Evolutionary conservation across 2,797 vertebrate genomes (phyloP), one percentile per base, ranked within the genome.

Genomic region (Myiotriccus ornatus): DNA sequence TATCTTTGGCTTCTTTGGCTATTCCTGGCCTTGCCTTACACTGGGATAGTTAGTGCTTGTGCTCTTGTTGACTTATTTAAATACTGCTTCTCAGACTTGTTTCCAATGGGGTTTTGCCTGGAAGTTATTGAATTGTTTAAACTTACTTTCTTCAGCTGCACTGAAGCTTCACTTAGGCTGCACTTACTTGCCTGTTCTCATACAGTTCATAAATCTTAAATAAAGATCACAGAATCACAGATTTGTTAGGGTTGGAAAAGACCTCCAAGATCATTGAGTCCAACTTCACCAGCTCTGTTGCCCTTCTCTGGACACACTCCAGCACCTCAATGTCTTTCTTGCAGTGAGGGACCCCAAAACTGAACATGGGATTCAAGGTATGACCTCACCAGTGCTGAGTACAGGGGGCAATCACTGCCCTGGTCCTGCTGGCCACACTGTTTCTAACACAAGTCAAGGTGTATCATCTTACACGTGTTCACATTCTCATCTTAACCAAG

Each of bases 381-480:
- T 2, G 6, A 34, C n/a, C 22, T 65, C 41, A 25, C 24, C n/a
- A 52, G 20, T 27, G n/a, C 57, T 34, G n/a, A 52, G 17, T 64
- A 70, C 16, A 25, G 32, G 14, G 12, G 21, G 10, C 21, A 39
- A 14, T 70, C 50, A 57, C 25, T 70, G 44, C 21, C 28, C 76
- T 63, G 24, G 37, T 39, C 64, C 44, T 64, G 64, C 44, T 52
- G 37, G 44, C 57, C 79, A 64, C 37, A 27, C 6, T 8, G 15
- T 76, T 49, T 39, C 64, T 49, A 24, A 37, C 50, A 23, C 20
- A 83, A 9, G 2, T 47, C 27, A 43, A 50, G 27, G 68, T 22
- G 8, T 17, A 53, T 6, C 28, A 28, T 28, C 34, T 49, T 30
- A 55, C 0, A 1, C 30, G 47, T 1, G 2, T n/a, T 93, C 74